Conservation (phyloP, 2,888 invertebrate species). For the Drosophila macrospina region DNA sequence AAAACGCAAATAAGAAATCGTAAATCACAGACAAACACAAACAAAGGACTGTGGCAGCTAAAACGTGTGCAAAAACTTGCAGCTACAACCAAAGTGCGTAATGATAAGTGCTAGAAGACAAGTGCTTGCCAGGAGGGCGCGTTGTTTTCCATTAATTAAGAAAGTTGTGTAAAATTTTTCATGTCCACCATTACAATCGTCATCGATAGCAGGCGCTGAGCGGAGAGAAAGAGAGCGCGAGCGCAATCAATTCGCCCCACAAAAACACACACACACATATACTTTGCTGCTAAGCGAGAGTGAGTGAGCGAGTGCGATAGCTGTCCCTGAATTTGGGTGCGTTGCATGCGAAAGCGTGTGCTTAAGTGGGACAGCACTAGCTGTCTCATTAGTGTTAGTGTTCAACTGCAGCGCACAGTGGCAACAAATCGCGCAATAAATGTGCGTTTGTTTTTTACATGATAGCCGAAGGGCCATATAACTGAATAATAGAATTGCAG, state of each 20-base stretch:
- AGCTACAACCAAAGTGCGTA: constrained; percentile 60
- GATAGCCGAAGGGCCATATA: constrained; percentile 52
- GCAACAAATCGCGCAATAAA: constrained; percentile 42
- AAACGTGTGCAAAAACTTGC: constrained; percentile 46
- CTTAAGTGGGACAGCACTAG: constrained; percentile 45
- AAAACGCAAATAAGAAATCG: constrained; percentile 67
- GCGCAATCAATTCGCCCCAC: constrained; percentile 57
- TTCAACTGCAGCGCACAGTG: constrained; percentile 73
- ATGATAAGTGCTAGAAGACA: constrained; percentile 9
- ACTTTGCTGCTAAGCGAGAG: constrained; percentile 23
- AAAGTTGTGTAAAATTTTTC: constrained; percentile 81
- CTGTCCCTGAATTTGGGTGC: constrained; percentile 73
- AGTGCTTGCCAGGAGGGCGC: constrained; percentile 40
- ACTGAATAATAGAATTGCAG: constrained; percentile 44
- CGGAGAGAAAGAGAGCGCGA: constrained; percentile 55
- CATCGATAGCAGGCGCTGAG: constrained; percentile 61
- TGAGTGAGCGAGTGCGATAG: constrained; percentile 61
- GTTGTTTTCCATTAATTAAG: constrained; percentile 71
- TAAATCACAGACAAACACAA: constrained; percentile 50
- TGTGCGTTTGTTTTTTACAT: constrained; percentile 46
- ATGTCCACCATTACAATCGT: constrained; percentile 75
- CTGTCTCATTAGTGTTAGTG: constrained; percentile 33
- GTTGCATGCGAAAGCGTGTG: constrained; percentile 56
- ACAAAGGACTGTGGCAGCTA: constrained; percentile 49
- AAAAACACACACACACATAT: constrained; percentile 31